Evolutionary conservation across 2,888 invertebrate species (phyloP).

Genomic region (Gasteruption jaculator): DNA sequence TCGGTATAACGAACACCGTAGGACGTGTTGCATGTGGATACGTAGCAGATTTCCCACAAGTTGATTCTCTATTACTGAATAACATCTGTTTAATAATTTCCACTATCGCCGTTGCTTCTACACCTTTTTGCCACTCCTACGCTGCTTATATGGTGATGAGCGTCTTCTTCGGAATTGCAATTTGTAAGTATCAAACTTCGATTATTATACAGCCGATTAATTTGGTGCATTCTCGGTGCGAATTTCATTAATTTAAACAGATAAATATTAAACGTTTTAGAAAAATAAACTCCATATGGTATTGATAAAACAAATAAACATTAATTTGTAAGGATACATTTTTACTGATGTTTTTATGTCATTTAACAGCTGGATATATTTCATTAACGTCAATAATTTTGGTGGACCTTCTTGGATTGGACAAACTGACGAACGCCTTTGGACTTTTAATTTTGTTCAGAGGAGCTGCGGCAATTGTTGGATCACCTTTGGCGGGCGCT

Average conservation of each 20-base stretch:
- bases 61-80: slow-evolving; percentile 89
- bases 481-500: slow-evolving; percentile 79
- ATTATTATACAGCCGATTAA: too few relatives aligned
- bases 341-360: background rate
- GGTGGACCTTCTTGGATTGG: slow-evolving; percentile 92
- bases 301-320: too few relatives aligned
- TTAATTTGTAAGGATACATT: too few relatives aligned
- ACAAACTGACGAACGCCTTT: slow-evolving; percentile 95
- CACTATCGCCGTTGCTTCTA: slow-evolving; percentile 77
- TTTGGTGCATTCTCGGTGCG: background rate
- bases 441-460: slow-evolving; percentile 93
- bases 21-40: slow-evolving; percentile 87
- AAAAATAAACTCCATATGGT: too few relatives aligned
- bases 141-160: slow-evolving; percentile 74
- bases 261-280: too few relatives aligned
- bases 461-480: slow-evolving; percentile 88
- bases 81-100: slow-evolving; percentile 88
- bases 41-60: slow-evolving; percentile 86
- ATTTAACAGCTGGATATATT: slow-evolving; percentile 85
- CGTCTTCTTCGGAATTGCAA: slow-evolving; percentile 86
- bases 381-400: slow-evolving; percentile 96
- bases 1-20: slow-evolving; percentile 91
- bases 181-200: slow-evolving; percentile 68
- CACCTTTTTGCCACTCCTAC: slow-evolving; percentile 79
- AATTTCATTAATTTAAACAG: background rate